phyloP scores from a whole-genome alignment of 2,888 invertebrate species.

The Ormyrus pomaceus region DNA sequence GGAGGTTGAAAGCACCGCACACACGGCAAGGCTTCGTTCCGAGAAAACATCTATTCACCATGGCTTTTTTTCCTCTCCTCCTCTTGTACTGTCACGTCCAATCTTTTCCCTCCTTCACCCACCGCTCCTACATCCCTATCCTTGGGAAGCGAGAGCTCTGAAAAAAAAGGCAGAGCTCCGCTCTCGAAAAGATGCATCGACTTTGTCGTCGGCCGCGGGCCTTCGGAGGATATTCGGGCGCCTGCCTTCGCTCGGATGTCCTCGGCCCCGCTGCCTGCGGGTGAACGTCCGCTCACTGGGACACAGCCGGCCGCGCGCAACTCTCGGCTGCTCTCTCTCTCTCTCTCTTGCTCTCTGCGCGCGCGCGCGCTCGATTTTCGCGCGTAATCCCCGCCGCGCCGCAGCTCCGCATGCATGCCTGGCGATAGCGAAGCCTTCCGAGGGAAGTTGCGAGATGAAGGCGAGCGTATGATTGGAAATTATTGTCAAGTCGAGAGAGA shows the following conservation, averaged over 20 bases:
- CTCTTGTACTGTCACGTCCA: too few relatives aligned
- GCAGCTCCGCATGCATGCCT: too few relatives aligned
- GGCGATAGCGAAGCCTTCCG: too few relatives aligned
- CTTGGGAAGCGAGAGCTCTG: too few relatives aligned
- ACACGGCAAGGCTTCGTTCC: slow-evolving; percentile 11
- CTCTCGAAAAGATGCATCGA: too few relatives aligned
- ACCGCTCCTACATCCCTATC: too few relatives aligned
- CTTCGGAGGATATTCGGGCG: slow-evolving; percentile 50
- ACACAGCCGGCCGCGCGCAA: slow-evolving; percentile 66
- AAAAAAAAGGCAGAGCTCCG: too few relatives aligned
- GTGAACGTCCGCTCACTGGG: slow-evolving; percentile 75
- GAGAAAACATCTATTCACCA: background rate
- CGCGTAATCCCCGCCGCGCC: slow-evolving; percentile 19
- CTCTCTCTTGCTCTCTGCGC: slow-evolving; percentile 16
- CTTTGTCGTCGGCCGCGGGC: slow-evolving; percentile 5
- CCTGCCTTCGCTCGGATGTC: slow-evolving; percentile 63
- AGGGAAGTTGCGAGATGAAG: too few relatives aligned
- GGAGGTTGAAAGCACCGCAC: slow-evolving; percentile 1
- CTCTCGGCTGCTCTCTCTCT: slow-evolving; percentile 22
- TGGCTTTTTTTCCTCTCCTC: background rate
- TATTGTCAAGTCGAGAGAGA: too few relatives aligned
- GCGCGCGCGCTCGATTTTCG: slow-evolving; percentile 47
- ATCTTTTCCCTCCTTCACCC: too few relatives aligned
- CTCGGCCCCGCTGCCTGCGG: slow-evolving; percentile 69
- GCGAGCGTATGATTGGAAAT: too few relatives aligned